Base-by-base conservation (phyloP, 53 echinoderm and acorn worm species). In the Astropecten irregularis region DNA sequence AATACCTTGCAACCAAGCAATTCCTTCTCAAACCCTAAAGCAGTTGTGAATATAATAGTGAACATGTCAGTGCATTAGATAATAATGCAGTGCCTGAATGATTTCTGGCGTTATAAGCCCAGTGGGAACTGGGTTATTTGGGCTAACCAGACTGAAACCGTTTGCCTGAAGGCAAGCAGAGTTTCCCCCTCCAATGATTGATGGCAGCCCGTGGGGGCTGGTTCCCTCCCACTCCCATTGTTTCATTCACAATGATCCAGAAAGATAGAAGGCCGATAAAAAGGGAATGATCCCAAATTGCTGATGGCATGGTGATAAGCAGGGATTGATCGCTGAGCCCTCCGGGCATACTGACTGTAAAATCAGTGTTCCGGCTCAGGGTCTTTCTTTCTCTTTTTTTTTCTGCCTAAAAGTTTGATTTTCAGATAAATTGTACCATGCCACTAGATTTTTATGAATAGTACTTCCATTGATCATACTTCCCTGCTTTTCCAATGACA, bases 341-440 rank as follows among this genome's bases (percentile, higher is more conserved):
- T 2, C 30, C 3, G 64, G 32, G 9, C 11, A 5, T 21, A 14
- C 6, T 5, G 26, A 7, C 56, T 56, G 51, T 51, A 25, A 5
- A 58, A 30, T 58, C 30, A 14, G 31, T 6, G 21, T 7, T 58
- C 59, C 30, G 59, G 54, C 29, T 42, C 42, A 8, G n/a, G n/a
- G n/a, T n/a, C n/a, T n/a, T n/a, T n/a, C n/a, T n/a, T n/a, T n/a
- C 6, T 58, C 9, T 3, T 14, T 23, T 49, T 50, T 36, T 6
- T 71, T 22, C 49, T 71, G 3, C 38, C 35, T 9, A 38, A 52
- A 18, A 64, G 38, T 64, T 64, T 64, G 65, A 64, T 64, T 64
- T 64, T 49, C 33, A 71, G 71, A 71, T 71, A 52, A 71, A 71
- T 42, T 71, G 71, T 58, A 50, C 33, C 36, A 21, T 52, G 71